These are phyloP conservation scores for Stenodema calcarata DNA, from an alignment of 2,888 invertebrate genomes.

Conservation along the genomic window DNA sequence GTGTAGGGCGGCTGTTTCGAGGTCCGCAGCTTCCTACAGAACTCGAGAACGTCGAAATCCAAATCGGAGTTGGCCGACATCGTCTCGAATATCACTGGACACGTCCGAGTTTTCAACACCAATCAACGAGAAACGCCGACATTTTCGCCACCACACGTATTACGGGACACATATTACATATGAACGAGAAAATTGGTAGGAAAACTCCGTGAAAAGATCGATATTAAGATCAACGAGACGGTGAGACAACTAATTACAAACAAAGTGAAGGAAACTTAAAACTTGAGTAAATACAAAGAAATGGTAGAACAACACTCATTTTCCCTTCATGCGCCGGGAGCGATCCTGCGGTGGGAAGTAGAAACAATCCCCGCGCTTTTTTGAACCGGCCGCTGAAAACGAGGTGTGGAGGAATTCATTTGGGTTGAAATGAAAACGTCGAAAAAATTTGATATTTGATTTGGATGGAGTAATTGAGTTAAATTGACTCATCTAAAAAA, in stretches of 20 bases:
- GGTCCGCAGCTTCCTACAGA: conserved; percentile 80
- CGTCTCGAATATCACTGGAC: not conserved
- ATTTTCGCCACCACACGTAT: too few relatives aligned
- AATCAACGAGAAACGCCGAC: not conserved
- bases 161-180: too few relatives aligned
- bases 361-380: not conserved
- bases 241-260: too few relatives aligned
- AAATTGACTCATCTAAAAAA: too few relatives aligned
- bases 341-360: not conserved
- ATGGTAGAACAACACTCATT: not conserved
- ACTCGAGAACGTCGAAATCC: conserved; percentile 85
- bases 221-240: not conserved
- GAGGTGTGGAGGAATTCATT: too few relatives aligned
- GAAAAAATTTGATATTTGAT: too few relatives aligned
- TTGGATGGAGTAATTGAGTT: too few relatives aligned
- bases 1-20: conserved; percentile 84
- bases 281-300: not conserved
- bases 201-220: too few relatives aligned
- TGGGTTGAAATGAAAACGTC: too few relatives aligned
- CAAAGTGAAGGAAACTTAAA: too few relatives aligned
- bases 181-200: too few relatives aligned
- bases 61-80: conserved; percentile 60
- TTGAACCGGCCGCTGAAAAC: too few relatives aligned
- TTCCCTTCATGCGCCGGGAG: not conserved
- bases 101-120: not conserved